phyloP scores from a whole-genome alignment of 2,888 invertebrate species.

The Microdon myrmicae region DNA sequence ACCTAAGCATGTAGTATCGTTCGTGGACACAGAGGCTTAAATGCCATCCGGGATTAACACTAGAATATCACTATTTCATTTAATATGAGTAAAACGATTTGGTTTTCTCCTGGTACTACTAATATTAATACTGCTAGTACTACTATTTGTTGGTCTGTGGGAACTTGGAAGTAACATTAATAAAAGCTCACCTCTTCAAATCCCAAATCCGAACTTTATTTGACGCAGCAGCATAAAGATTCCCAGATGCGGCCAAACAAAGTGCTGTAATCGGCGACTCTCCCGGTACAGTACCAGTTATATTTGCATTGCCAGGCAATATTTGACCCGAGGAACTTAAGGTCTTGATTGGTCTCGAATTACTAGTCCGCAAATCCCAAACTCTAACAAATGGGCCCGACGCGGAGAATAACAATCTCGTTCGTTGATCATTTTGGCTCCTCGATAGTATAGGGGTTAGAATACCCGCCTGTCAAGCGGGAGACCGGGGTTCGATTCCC shows the following conservation, averaged over 20 bases:
- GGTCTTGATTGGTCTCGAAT: slow-evolving; percentile 75
- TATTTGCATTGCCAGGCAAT: slow-evolving; percentile 65
- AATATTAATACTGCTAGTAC: no score
- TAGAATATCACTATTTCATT: no score
- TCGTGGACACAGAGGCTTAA: no score
- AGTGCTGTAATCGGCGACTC: slow-evolving; percentile 78
- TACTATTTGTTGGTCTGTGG: neutral
- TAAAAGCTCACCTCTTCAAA: slow-evolving; percentile 71
- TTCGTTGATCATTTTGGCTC: slow-evolving; percentile 72
- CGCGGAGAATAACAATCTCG: slow-evolving; percentile 76
- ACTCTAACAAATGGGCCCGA: slow-evolving; percentile 82
- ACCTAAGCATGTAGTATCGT: no score
- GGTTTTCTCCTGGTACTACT: no score
- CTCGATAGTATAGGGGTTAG: no score
- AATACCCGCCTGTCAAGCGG: no score
- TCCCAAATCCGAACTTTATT: slow-evolving; percentile 89
- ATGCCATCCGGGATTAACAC: no score
- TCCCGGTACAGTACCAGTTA: slow-evolving; percentile 64
- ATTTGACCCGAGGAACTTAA: slow-evolving; percentile 78
- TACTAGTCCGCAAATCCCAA: slow-evolving; percentile 77
- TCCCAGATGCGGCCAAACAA: slow-evolving; percentile 73
- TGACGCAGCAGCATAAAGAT: slow-evolving; percentile 81
- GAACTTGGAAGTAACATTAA: slow-evolving; percentile 3
- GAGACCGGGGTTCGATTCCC: no score
- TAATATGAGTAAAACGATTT: no score